A percentile compares a stretch with the other conserved stretches of the same genome.
Conservation (phyloP, 2,113 vertebrate species). For the Gavia stellata region DNA sequence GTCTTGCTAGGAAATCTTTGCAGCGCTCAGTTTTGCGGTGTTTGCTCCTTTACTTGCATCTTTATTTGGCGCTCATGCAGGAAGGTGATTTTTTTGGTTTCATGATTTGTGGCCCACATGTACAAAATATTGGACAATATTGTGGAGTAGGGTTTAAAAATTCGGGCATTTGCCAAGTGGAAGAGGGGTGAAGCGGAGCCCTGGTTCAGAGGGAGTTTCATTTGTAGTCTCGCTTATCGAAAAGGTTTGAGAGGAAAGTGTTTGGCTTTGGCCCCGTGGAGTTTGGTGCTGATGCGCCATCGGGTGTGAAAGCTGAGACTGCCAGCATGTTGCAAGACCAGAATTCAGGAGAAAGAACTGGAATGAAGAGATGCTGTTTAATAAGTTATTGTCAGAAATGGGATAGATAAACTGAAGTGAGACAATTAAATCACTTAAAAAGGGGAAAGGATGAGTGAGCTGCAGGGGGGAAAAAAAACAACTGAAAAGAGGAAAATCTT, state of each 20-base stretch:
- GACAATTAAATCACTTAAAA: neutral
- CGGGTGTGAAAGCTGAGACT: neutral
- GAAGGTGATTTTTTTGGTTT: neutral
- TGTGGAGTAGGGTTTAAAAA: neutral
- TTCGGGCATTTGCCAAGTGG: neutral
- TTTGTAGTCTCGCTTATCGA: neutral
- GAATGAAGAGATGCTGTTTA: neutral
- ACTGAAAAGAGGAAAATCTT: neutral
- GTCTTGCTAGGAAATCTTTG: neutral
- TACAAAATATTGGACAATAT: neutral
- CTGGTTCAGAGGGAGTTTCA: neutral
- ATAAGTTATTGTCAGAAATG: neutral
- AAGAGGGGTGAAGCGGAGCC: neutral
- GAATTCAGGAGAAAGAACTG: neutral
- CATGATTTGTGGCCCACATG: neutral
- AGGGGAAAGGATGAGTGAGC: neutral
- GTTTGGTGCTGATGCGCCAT: neutral
- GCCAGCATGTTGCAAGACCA: fast-evolving
- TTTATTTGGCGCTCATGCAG: neutral
- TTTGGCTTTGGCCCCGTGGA: neutral
- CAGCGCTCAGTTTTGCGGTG: neutral
- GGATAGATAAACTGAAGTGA: neutral
- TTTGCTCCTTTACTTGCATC: neutral
- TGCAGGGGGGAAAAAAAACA: neutral
- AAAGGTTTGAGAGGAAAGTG: neutral